phyloP scores from a whole-genome alignment of 2,113 vertebrate species.

The Naja naja region DNA sequence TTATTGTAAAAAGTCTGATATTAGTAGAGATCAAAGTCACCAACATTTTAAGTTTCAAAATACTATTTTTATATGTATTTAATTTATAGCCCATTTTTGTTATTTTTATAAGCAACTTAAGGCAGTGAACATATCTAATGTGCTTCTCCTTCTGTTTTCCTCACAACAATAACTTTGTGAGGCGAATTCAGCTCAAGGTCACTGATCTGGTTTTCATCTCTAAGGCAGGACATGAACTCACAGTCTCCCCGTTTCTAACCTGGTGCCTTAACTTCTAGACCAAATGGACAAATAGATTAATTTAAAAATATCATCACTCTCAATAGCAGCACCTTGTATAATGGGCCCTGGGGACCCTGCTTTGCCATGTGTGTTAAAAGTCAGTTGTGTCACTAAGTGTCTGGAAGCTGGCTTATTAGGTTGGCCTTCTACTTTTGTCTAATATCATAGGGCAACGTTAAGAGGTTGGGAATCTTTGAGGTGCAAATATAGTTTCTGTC shows the following conservation, averaged over 20 bases:
- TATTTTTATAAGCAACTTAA: no score
- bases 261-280: no score
- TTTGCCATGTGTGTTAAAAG: neutral
- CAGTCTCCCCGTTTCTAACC: no score
- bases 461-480: neutral
- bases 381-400: neutral
- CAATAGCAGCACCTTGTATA: neutral
- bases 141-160: no score
- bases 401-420: neutral
- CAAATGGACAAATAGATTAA: neutral
- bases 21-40: neutral
- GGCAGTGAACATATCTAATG: no score
- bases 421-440: neutral
- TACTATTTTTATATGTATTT: neutral
- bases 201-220: no score
- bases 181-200: no score
- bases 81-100: no score
- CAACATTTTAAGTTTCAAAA: neutral
- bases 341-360: neutral
- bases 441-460: neutral
- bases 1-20: neutral
- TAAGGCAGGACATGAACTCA: no score
- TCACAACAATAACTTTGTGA: no score
- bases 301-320: neutral
- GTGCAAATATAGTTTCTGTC: neutral